phyloP scores from a whole-genome alignment of 2,113 vertebrate genomes.

The Gymnobelideus leadbeateri region DNA sequence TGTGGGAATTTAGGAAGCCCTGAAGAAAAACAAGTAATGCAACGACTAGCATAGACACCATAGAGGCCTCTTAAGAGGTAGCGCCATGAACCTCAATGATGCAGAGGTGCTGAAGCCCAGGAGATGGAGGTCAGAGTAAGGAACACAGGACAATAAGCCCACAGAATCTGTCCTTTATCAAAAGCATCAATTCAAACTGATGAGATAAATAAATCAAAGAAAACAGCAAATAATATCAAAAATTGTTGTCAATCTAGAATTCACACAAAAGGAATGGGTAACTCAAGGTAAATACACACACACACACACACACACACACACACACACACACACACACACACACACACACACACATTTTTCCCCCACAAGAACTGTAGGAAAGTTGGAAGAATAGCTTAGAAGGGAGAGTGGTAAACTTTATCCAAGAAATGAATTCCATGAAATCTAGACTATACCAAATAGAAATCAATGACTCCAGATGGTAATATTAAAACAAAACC shows the following conservation, averaged over 20 bases:
- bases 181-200: not conserved
- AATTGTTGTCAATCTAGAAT: not conserved
- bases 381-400: not conserved
- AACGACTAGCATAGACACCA: not conserved
- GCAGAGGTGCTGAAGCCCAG: not conserved
- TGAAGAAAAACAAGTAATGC: not conserved
- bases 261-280: not conserved
- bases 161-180: not conserved
- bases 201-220: not conserved
- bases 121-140: not conserved
- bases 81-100: not conserved
- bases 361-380: not conserved
- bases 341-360: no score
- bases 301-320: no score
- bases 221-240: not conserved
- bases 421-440: not conserved
- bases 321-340: no score
- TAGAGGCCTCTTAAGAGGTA: not conserved
- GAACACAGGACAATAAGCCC: not conserved
- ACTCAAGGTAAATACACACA: not conserved
- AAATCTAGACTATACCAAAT: not conserved
- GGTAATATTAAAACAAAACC: not conserved
- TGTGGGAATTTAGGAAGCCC: not conserved
- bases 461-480: not conserved
- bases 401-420: not conserved